Evolutionary conservation across 2,113 vertebrate species (phyloP).

Genomic region (Nettapus auritus): DNA sequence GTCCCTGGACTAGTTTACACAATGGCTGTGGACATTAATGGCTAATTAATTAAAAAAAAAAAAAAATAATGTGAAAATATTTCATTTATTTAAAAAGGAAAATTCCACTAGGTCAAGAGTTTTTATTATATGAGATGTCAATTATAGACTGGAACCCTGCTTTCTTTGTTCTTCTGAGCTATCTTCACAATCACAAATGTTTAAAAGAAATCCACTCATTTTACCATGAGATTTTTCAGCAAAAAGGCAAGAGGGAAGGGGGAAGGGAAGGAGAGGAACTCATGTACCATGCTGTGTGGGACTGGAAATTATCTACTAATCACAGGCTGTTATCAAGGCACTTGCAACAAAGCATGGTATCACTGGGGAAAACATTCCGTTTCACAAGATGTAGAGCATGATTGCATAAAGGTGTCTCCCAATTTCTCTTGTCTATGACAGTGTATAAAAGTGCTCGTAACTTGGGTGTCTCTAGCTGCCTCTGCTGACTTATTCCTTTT

Average conservation of each 20-base stretch:
- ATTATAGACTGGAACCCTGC: neutral
- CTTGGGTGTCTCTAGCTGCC: neutral
- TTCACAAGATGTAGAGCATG: slow-evolving; percentile 4
- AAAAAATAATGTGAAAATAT: neutral
- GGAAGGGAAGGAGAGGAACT: neutral
- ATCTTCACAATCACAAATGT: no score
- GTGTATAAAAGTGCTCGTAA: slow-evolving; percentile 52
- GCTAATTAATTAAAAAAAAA: neutral
- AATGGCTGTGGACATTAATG: neutral
- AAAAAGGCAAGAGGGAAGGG: neutral
- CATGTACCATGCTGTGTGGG: neutral
- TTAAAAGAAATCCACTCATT: neutral
- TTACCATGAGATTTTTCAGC: neutral
- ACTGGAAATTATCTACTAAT: neutral
- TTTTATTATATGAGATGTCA: neutral
- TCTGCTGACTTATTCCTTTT: slow-evolving; percentile 20
- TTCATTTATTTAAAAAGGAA: neutral
- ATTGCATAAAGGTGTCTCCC: slow-evolving; percentile 33
- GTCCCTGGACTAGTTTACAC: neutral
- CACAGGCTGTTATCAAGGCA: slow-evolving; percentile 5
- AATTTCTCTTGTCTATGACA: neutral
- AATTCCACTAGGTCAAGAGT: neutral
- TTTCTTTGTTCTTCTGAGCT: neutral
- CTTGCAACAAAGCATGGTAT: slow-evolving; percentile 27
- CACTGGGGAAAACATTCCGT: slow-evolving; percentile 29